A percentile compares a stretch with the other conserved stretches of the same genome.
phyloP scores from a whole-genome alignment of 2,113 vertebrate species.

The Anolis sagrei region DNA sequence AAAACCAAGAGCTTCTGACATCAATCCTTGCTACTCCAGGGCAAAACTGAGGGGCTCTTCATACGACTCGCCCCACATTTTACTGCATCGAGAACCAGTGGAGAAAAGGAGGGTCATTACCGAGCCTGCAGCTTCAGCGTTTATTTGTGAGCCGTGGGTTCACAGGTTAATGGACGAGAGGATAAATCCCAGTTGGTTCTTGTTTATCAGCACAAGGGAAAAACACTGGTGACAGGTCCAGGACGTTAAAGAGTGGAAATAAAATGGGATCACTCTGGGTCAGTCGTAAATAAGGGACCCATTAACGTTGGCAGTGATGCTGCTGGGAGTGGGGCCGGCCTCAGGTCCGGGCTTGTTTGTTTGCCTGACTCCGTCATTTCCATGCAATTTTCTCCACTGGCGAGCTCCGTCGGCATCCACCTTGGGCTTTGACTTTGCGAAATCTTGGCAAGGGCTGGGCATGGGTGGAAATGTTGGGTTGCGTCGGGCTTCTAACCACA shows the following conservation, averaged over 20 bases:
- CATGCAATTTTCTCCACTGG: not conserved
- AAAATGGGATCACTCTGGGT: conserved; percentile 27
- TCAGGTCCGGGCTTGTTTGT: not conserved
- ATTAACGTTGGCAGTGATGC: conserved; percentile 30
- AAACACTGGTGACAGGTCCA: conserved; percentile 12
- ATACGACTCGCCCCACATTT: not conserved
- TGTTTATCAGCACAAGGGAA: conserved; percentile 17
- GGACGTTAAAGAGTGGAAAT: conserved; percentile 13
- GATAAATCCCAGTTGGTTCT: conserved; percentile 20
- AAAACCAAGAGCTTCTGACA: not conserved
- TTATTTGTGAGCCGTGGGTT: conserved; percentile 14
- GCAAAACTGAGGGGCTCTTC: not conserved
- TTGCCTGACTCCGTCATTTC: conserved; percentile 17
- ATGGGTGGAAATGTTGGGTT: accelerated
- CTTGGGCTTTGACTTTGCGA: conserved; percentile 16
- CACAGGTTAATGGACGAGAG: conserved; percentile 40
- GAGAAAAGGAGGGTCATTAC: not conserved
- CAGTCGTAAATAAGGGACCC: conserved; percentile 39
- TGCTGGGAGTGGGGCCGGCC: not conserved
- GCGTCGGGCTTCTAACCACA: too few species aligned
- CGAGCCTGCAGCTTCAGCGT: conserved; percentile 12
- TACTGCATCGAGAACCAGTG: not conserved
- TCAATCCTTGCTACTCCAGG: too few species aligned
- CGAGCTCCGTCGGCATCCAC: not conserved
- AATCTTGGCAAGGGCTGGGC: not conserved